These are phyloP conservation scores for Anguilla megastoma DNA, from an alignment of 2,797 vertebrate species.

Conservation along the genomic window DNA sequence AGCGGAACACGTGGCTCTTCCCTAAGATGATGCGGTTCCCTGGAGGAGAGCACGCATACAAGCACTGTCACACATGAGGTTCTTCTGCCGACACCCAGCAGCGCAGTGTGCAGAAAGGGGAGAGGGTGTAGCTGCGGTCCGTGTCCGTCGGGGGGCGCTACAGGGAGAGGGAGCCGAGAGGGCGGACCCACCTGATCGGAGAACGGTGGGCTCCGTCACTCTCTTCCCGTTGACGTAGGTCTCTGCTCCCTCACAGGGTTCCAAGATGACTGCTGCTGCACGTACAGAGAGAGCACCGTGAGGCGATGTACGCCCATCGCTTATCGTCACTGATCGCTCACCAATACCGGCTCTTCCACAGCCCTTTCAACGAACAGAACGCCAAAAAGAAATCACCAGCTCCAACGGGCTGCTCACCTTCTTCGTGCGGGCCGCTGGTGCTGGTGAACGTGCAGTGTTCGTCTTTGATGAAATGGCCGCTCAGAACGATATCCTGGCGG, in stretches of 20 bases:
- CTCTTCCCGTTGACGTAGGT: slow-evolving; percentile 95
- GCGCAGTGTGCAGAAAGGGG: too few species aligned
- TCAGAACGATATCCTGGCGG: slow-evolving; percentile 97
- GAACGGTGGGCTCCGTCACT: slow-evolving; percentile 83
- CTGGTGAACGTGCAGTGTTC: slow-evolving; percentile 97
- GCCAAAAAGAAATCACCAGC: neutral
- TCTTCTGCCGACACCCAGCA: neutral
- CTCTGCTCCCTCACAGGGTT: slow-evolving; percentile 90
- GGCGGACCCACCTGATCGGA: slow-evolving; percentile 84
- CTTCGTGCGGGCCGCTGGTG: slow-evolving; percentile 76
- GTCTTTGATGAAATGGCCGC: slow-evolving; percentile 94
- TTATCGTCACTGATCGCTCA: neutral
- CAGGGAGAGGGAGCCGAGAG: neutral
- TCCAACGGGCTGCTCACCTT: slow-evolving; percentile 72
- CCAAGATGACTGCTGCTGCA: slow-evolving; percentile 84
- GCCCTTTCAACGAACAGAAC: neutral
- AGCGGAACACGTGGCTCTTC: slow-evolving; percentile 96
- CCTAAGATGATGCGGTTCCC: slow-evolving; percentile 99
- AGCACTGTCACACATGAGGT: neutral
- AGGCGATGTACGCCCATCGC: neutral
- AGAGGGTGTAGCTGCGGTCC: neutral
- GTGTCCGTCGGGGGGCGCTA: neutral
- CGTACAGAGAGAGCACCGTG: neutral
- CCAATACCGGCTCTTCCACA: neutral
- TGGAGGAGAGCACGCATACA: slow-evolving; percentile 49